Conservation (phyloP, 2,797 vertebrate genomes). For the Muscicapa striata region DNA sequence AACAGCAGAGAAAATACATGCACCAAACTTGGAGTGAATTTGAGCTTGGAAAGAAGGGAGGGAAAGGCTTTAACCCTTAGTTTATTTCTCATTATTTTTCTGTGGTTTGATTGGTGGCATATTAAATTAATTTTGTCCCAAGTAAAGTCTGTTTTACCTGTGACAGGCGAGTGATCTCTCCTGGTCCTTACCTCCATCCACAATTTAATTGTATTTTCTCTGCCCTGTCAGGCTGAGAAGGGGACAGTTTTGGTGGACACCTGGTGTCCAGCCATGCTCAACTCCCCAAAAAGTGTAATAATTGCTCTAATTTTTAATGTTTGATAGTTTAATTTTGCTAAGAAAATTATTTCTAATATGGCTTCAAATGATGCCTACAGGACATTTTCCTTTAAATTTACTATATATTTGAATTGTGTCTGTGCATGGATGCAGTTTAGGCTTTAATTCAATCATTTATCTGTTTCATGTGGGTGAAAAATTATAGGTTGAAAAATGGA, state of each 20-base stretch:
- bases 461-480: not conserved
- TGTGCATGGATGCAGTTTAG: not conserved
- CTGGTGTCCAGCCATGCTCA: not conserved
- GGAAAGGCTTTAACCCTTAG: not conserved
- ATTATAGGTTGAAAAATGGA: not conserved
- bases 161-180: not conserved
- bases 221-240: not conserved
- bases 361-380: not conserved
- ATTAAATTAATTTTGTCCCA: not conserved
- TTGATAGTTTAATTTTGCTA: not conserved
- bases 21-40: not conserved
- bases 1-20: not conserved
- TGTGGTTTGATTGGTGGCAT: not conserved
- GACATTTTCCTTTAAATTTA: not conserved
- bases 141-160: not conserved
- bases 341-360: not conserved
- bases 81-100: not conserved
- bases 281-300: not conserved
- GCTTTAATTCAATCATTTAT: not conserved
- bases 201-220: not conserved
- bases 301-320: not conserved
- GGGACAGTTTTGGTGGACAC: not conserved
- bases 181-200: not conserved
- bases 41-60: not conserved
- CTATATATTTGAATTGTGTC: not conserved